Evolutionary conservation across 2,888 invertebrate genomes (phyloP).

Genomic region (Tubulanus polymorphus): DNA sequence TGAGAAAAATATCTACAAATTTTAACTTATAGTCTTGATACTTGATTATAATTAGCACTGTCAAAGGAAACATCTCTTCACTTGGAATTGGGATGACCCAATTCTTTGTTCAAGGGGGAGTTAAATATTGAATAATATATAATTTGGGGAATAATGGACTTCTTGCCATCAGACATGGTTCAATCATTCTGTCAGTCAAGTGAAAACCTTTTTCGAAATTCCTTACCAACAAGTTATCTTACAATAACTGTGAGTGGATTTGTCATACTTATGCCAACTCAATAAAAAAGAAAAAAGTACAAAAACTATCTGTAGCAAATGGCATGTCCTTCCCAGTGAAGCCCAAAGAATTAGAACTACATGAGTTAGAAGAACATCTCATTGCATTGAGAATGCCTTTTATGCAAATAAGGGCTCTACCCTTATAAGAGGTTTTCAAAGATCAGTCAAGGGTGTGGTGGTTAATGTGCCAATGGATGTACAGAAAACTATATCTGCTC

Average conservation of each 20-base stretch:
- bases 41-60: no score
- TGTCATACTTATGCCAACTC: neutral
- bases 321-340: constrained; percentile 14
- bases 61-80: no score
- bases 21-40: no score
- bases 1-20: no score
- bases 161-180: constrained; percentile 1
- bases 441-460: constrained; percentile 4
- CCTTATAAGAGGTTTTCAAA: constrained; percentile 7
- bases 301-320: constrained; percentile 16
- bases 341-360: neutral
- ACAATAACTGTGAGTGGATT: neutral
- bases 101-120: no score
- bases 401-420: constrained; percentile 6
- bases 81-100: no score
- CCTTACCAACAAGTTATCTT: neutral
- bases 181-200: neutral
- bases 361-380: constrained; percentile 2
- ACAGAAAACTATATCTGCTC: neutral
- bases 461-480: constrained; percentile 11
- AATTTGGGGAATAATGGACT: no score
- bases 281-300: constrained; percentile 3
- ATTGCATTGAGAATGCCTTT: constrained; percentile 4
- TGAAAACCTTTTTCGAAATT: neutral
- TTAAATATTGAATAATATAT: no score